A percentile compares a stretch with the other conserved stretches of the same genome.
These are phyloP conservation scores for Minunthozetes semirufus DNA, from an alignment of 2,888 invertebrate genomes.

Conservation along the genomic window DNA sequence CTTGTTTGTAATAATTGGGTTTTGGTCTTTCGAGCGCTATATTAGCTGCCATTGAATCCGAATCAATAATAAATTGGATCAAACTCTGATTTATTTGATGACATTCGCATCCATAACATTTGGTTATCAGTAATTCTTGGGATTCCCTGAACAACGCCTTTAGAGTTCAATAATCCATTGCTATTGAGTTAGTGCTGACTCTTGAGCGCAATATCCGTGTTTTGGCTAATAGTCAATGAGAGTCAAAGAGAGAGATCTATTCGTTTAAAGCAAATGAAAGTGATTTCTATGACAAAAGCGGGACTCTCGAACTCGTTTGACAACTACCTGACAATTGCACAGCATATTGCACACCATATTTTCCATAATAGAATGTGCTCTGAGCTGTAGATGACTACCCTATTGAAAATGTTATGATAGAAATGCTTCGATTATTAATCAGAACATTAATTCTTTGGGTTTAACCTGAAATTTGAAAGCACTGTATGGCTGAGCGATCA, in stretches of 20 bases:
- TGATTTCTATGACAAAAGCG: neutral
- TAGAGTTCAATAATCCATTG: neutral
- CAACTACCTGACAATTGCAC: neutral
- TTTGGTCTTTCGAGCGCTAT: slow-evolving; percentile 5
- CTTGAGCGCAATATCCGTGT: neutral
- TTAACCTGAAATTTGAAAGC: slow-evolving; percentile 10
- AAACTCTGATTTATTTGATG: no score
- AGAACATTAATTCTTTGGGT: neutral
- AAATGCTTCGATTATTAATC: slow-evolving; percentile 11
- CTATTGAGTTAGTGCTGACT: neutral
- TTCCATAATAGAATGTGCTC: no score
- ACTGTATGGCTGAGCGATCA: slow-evolving; percentile 6
- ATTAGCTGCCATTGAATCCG: neutral
- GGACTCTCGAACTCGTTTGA: slow-evolving; percentile 13
- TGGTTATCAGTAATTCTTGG: no score
- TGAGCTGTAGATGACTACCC: no score
- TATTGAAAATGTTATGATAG: neutral
- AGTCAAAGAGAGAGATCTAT: no score
- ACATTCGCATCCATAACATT: no score
- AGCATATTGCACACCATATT: neutral
- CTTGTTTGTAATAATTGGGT: slow-evolving; percentile 25
- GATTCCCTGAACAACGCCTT: neutral
- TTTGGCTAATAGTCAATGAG: no score
- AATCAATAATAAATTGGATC: neutral
- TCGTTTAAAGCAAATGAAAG: neutral